Conservation (phyloP, 2,888 invertebrate species). For the Icerya purchasi region DNA sequence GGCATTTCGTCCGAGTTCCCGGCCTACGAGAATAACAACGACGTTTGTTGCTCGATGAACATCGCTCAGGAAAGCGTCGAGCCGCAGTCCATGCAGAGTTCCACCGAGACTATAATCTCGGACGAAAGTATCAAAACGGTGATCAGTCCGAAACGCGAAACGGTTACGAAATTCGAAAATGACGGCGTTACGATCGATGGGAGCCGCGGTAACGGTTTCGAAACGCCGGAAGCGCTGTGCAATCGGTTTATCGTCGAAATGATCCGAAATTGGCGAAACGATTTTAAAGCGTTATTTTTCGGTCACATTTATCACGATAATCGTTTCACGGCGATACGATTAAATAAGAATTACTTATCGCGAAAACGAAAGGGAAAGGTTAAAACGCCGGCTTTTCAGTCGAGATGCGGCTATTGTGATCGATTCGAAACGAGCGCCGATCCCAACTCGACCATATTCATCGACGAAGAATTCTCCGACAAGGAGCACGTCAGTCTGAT, state of each 20-base stretch:
- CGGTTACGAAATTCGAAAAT: no score
- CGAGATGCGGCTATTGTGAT: no score
- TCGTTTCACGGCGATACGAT: no score
- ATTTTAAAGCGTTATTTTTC: not conserved
- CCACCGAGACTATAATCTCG: not conserved
- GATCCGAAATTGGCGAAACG: not conserved
- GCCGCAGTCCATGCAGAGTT: not conserved
- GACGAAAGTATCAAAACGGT: not conserved
- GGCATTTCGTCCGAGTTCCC: constrained; percentile 7
- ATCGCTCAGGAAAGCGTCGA: not conserved
- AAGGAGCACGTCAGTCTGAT: not conserved
- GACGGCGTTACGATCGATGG: not conserved
- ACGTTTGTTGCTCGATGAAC: constrained; percentile 27
- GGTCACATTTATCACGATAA: not conserved
- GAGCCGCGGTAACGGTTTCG: no score
- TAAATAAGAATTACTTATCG: no score
- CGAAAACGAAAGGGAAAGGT: no score
- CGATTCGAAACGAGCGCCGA: no score
- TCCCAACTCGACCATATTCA: no score
- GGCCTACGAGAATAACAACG: constrained; percentile 2
- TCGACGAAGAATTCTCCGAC: no score
- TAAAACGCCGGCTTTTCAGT: no score
- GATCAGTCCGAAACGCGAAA: not conserved
- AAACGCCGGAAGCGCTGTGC: no score
- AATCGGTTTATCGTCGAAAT: not conserved